Evolutionary conservation across 2,888 invertebrate species (phyloP).

Genomic region (Trisateles emortualis): DNA sequence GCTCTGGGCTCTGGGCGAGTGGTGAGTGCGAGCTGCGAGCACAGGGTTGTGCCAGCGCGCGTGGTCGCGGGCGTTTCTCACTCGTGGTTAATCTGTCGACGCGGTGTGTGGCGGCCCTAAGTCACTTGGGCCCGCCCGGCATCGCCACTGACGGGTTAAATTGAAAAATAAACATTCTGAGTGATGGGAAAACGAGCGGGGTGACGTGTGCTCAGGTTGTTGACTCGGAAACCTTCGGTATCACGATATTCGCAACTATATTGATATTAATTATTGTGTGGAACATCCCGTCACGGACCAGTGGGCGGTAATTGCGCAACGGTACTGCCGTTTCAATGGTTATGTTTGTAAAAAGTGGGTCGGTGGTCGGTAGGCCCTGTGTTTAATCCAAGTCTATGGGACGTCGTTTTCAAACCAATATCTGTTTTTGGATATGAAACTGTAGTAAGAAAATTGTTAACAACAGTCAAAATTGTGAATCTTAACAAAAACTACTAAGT

Average conservation of each 20-base stretch:
- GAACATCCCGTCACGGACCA: constrained; percentile 9
- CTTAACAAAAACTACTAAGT: too few relatives aligned
- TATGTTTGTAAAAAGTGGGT: constrained; percentile 3
- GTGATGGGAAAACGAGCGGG: constrained; percentile 68
- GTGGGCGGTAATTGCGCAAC: constrained; percentile 32
- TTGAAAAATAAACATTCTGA: constrained; percentile 86
- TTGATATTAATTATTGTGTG: constrained; percentile 41
- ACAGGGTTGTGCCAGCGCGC: constrained; percentile 8
- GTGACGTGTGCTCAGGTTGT: constrained; percentile 68
- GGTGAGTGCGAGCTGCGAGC: not conserved
- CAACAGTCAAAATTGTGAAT: too few relatives aligned
- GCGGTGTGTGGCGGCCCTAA: constrained; percentile 85
- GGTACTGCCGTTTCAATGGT: constrained; percentile 25
- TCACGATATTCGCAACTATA: constrained; percentile 43
- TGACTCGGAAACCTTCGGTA: constrained; percentile 55
- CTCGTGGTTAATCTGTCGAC: constrained; percentile 75
- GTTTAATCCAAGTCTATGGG: not conserved
- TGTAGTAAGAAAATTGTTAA: too few relatives aligned
- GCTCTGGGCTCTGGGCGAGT: too few relatives aligned
- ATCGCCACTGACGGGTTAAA: constrained; percentile 77
- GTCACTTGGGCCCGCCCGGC: constrained; percentile 65
- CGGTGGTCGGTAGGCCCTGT: not conserved
- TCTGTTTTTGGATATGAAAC: too few relatives aligned
- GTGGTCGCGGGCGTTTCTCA: constrained; percentile 39
- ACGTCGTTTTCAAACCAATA: too few relatives aligned